Percentiles rank a stretch among this genome's conserved stretches.
Evolutionary conservation across 2,797 vertebrate species (phyloP).

Genomic region (Gymnocypris eckloni): DNA sequence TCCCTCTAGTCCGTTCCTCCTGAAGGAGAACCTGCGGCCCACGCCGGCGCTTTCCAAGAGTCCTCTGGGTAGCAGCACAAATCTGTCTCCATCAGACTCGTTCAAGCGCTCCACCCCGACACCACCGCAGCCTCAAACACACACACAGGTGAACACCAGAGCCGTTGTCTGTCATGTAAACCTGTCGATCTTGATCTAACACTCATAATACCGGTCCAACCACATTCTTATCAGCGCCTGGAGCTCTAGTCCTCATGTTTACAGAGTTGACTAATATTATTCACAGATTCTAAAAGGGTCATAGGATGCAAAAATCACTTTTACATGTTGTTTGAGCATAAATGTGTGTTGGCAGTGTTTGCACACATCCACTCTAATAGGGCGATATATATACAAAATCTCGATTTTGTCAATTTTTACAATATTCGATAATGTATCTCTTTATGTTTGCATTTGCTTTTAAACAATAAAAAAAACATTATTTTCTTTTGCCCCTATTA

Average conservation of each 20-base stretch:
- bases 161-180: slow-evolving; percentile 23
- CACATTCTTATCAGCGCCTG: slow-evolving; percentile 64
- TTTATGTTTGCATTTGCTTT: too few relatives aligned
- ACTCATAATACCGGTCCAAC: slow-evolving; percentile 67
- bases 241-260: slow-evolving; percentile 36
- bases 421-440: too few relatives aligned
- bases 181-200: slow-evolving; percentile 31
- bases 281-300: not conserved
- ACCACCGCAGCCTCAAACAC: slow-evolving; percentile 74
- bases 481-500: too few relatives aligned
- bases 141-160: slow-evolving; percentile 2
- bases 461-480: too few relatives aligned
- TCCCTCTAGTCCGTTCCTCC: slow-evolving; percentile 81
- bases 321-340: too few relatives aligned
- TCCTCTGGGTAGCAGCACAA: slow-evolving; percentile 79
- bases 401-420: too few relatives aligned
- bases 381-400: too few relatives aligned
- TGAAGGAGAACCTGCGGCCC: slow-evolving; percentile 87
- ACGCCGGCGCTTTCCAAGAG: slow-evolving; percentile 79
- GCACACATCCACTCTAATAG: too few relatives aligned
- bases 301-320: too few relatives aligned
- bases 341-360: too few relatives aligned
- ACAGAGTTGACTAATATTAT: not conserved
- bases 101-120: slow-evolving; percentile 75
- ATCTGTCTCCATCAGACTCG: slow-evolving; percentile 88